These are phyloP conservation scores for Acropternis orthonyx DNA, from an alignment of 2,797 vertebrate genomes.

Conservation along the genomic window DNA sequence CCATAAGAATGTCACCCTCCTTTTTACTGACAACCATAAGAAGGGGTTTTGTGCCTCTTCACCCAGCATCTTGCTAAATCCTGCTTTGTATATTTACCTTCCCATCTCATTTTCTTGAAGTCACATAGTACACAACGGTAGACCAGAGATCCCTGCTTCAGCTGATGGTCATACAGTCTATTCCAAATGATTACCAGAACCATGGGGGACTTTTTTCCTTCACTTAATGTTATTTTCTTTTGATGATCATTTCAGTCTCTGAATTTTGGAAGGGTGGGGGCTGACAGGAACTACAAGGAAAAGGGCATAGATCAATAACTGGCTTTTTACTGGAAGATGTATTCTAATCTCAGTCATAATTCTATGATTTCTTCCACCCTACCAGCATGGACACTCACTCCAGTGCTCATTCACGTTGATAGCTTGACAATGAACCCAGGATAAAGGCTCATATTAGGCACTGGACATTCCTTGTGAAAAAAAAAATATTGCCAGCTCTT, in stretches of 20 bases:
- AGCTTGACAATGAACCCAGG: neutral
- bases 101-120: constrained; percentile 40
- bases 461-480: neutral
- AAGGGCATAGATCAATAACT: neutral
- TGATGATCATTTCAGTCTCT: neutral
- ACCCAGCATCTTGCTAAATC: neutral
- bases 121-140: neutral
- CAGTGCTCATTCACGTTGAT: neutral
- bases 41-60: neutral
- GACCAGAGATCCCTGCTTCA: neutral
- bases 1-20: constrained; percentile 74
- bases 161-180: neutral
- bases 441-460: neutral
- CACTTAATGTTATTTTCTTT: neutral
- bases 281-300: neutral
- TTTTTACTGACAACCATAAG: constrained; percentile 70
- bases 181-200: neutral
- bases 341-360: neutral
- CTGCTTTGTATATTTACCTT: constrained; percentile 9
- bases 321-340: neutral
- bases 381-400: neutral
- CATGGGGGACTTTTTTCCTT: neutral
- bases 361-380: neutral
- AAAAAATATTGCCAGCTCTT: neutral
- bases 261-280: neutral